Conservation (phyloP, 1,140 invertebrate genomes). For the Eueides isabella region DNA sequence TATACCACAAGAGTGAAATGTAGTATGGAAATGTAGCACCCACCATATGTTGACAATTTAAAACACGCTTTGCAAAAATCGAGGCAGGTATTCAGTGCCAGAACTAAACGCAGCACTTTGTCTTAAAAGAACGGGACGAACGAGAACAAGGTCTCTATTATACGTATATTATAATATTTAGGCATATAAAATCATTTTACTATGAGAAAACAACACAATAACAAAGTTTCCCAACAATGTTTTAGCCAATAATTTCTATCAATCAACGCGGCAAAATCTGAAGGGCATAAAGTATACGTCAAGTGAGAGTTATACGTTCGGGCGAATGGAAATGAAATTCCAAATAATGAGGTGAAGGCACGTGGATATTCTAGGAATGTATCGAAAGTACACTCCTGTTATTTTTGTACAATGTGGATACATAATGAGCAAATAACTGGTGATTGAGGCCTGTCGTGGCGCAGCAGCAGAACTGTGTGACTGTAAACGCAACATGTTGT, state of each 20-base stretch:
- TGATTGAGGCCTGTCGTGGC: too few relatives aligned
- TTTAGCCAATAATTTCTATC: background rate
- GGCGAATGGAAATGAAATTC: conserved; percentile 24
- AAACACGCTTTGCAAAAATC: too few relatives aligned
- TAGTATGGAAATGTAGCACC: too few relatives aligned
- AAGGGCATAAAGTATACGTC: background rate
- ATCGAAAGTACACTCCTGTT: conserved; percentile 4
- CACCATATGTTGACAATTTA: too few relatives aligned
- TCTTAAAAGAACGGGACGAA: background rate
- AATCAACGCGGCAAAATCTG: background rate
- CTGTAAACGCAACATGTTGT: too few relatives aligned
- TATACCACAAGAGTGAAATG: too few relatives aligned
- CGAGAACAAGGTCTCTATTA: background rate
- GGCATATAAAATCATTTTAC: background rate
- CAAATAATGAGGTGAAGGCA: conserved; percentile 17
- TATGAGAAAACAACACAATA: background rate
- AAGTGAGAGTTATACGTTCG: conserved; percentile 19
- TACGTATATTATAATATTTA: too few relatives aligned
- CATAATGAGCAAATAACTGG: background rate
- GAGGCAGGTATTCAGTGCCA: background rate
- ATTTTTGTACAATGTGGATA: background rate
- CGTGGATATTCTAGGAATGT: conserved; percentile 17
- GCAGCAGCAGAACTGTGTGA: too few relatives aligned
- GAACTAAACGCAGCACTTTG: background rate
- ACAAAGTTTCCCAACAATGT: background rate